A percentile compares a stretch with the other conserved stretches of the same genome.
These are phyloP conservation scores for Macrostomum lignano DNA, from an alignment of 1,140 invertebrate species.

Conservation along the genomic window DNA sequence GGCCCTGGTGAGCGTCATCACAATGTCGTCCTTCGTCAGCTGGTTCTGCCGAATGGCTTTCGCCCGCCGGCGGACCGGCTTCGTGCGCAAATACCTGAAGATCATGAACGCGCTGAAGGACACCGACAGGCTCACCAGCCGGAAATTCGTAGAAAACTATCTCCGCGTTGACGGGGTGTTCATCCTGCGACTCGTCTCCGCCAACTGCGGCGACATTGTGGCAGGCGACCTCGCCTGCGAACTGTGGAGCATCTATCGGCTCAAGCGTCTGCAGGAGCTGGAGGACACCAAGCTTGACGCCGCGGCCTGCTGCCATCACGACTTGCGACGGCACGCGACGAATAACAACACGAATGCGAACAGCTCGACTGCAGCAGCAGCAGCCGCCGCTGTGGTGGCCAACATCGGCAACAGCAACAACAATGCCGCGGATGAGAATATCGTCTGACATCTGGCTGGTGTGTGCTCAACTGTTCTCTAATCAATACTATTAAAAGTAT, in stretches of 20 bases:
- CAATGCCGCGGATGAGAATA: too few relatives aligned
- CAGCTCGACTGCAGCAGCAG: too few relatives aligned
- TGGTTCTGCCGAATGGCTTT: conserved; percentile 5
- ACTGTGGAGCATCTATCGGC: conserved; percentile 6
- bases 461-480: too few relatives aligned
- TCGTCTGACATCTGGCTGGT: too few relatives aligned
- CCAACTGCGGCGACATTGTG: conserved; percentile 8
- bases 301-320: too few relatives aligned
- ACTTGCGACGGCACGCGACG: too few relatives aligned
- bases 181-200: conserved; percentile 8
- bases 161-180: conserved; percentile 10
- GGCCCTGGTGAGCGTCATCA: conserved; percentile 5
- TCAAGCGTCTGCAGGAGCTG: conserved; percentile 3
- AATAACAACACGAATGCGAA: too few relatives aligned
- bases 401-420: too few relatives aligned
- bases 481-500: too few relatives aligned
- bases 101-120: conserved; percentile 4
- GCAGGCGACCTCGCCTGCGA: conserved; percentile 7
- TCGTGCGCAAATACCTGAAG: conserved; percentile 5
- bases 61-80: neutral
- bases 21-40: neutral
- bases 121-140: conserved; percentile 1
- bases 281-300: conserved; percentile 1
- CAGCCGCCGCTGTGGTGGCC: too few relatives aligned
- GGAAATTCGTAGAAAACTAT: conserved; percentile 8